A percentile compares a stretch with the other conserved stretches of the same genome.
Conservation (phyloP, 2,113 vertebrate species). For the Dipodomys merriami region DNA sequence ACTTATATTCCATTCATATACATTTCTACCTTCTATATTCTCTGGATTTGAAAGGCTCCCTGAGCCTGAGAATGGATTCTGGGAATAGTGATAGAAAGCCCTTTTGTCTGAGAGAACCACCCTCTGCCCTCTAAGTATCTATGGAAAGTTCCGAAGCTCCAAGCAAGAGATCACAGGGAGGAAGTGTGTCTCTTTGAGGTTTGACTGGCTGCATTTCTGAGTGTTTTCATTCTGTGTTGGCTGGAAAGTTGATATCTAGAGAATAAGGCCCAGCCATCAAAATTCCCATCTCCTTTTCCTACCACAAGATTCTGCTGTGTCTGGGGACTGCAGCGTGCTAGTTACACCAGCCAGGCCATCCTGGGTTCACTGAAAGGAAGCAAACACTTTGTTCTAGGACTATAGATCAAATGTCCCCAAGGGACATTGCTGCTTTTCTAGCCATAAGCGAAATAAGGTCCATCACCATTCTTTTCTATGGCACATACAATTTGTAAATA, state of each 20-base stretch:
- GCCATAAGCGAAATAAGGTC: constrained; percentile 28
- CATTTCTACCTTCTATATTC: not conserved
- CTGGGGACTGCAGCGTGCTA: not conserved
- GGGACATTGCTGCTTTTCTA: not conserved
- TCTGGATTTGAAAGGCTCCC: not conserved
- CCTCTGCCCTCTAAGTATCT: not conserved
- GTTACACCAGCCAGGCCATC: not conserved
- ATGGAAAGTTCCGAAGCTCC: constrained; percentile 57
- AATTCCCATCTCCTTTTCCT: constrained; percentile 21
- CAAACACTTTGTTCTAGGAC: not conserved
- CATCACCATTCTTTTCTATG: not conserved
- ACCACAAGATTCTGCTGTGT: not conserved
- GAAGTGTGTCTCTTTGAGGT: constrained; percentile 14
- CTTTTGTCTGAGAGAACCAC: not conserved
- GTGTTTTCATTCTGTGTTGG: constrained; percentile 17
- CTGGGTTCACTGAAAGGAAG: constrained; percentile 19
- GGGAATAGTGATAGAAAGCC: not conserved
- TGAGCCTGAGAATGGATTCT: not conserved
- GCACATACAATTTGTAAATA: not conserved
- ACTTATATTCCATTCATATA: not conserved
- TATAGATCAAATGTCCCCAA: not conserved
- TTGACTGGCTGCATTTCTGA: not conserved
- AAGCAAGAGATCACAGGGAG: not conserved
- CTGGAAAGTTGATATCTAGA: constrained; percentile 55
- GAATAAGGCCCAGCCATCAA: not conserved